These are phyloP conservation scores for Phalloptychus januarius DNA, from an alignment of 2,797 vertebrate species.

Conservation along the genomic window DNA sequence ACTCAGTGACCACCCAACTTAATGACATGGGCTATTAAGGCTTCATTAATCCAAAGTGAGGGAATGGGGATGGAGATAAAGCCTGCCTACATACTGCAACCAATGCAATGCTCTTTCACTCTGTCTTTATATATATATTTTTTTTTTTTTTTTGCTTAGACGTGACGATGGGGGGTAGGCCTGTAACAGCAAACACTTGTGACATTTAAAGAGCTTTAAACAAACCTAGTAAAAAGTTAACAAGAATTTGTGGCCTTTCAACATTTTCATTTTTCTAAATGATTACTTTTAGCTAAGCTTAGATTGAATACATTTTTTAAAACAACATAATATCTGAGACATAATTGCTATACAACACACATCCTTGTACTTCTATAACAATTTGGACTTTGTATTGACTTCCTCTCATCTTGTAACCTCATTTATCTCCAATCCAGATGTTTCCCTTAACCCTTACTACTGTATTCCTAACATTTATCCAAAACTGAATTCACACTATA, in stretches of 20 bases:
- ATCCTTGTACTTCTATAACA: too few species aligned
- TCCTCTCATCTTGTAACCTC: too few species aligned
- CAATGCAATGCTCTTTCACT: conserved; percentile 48
- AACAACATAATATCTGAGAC: neutral
- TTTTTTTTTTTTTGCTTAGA: neutral
- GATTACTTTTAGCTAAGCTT: neutral
- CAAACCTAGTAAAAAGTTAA: neutral
- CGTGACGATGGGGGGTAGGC: neutral
- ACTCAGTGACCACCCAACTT: conserved; percentile 54
- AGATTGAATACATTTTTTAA: neutral
- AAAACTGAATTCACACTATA: too few species aligned
- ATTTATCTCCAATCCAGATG: too few species aligned
- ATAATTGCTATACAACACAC: too few species aligned
- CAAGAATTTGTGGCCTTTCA: neutral
- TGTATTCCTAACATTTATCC: too few species aligned
- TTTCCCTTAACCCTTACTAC: too few species aligned
- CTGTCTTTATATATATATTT: neutral
- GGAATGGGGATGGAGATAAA: conserved; percentile 41
- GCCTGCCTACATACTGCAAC: conserved; percentile 34
- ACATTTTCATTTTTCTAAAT: neutral
- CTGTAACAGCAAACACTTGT: neutral
- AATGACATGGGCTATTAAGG: conserved; percentile 62
- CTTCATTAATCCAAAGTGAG: conserved; percentile 66
- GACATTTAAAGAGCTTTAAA: neutral
- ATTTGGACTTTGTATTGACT: too few species aligned